Percentiles rank a stretch among this genome's conserved stretches.
These are phyloP conservation scores for Dexiosoma caninum DNA, from an alignment of 2,888 invertebrate genomes.

Conservation along the genomic window DNA sequence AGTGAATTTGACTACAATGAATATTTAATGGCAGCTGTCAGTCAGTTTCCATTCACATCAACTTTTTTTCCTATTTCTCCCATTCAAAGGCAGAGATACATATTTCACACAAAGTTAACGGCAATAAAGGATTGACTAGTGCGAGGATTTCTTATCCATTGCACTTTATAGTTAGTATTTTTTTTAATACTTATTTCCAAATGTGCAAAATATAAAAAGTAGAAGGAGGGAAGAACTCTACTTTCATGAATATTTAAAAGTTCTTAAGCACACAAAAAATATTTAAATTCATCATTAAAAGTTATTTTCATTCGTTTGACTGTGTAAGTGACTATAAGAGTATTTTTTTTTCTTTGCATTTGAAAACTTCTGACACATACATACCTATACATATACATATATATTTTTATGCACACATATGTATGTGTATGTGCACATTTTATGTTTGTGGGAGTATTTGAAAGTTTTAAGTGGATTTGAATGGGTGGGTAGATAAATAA, in stretches of 20 bases:
- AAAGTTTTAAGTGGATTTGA: neutral
- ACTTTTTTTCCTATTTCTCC: constrained; percentile 11
- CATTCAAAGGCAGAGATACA: neutral
- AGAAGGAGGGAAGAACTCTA: neutral
- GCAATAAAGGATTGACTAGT: constrained; percentile 30
- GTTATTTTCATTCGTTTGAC: constrained; percentile 36
- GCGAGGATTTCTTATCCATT: constrained; percentile 4
- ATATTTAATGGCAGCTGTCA: constrained; percentile 37
- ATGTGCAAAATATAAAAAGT: neutral
- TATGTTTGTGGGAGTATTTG: neutral
- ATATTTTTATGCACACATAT: neutral
- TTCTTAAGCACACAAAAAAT: constrained; percentile 46
- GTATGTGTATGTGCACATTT: neutral
- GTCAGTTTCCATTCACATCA: constrained; percentile 38
- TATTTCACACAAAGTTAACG: neutral
- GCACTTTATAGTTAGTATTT: constrained; percentile 6
- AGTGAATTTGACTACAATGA: constrained; percentile 23
- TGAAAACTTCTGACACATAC: neutral
- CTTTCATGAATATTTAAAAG: constrained; percentile 61
- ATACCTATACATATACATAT: neutral
- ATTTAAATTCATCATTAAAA: constrained; percentile 60
- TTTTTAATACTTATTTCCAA: constrained; percentile 1
- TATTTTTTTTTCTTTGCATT: neutral
- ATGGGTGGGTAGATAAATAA: neutral
- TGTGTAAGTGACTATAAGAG: constrained; percentile 15